phyloP scores from a whole-genome alignment of 2,113 vertebrate genomes.

The Gopherus flavomarginatus region DNA sequence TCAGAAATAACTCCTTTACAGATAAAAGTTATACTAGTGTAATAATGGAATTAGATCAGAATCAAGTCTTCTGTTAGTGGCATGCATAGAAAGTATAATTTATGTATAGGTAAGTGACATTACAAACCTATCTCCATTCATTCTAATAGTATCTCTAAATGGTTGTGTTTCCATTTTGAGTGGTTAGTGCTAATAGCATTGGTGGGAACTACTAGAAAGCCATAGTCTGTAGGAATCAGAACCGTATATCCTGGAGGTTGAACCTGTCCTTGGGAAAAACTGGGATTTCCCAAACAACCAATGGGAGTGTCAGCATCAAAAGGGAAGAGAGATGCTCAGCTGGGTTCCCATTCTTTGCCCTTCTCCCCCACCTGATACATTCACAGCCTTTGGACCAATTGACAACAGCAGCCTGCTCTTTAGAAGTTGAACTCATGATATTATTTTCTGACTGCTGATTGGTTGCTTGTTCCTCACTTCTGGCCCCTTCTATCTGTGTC shows the following conservation, averaged over 20 bases:
- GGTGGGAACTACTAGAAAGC: not conserved
- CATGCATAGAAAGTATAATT: not conserved
- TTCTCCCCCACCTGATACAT: not conserved
- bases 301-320: not conserved
- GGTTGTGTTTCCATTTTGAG: not conserved
- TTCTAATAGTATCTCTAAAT: not conserved
- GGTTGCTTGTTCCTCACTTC: not conserved
- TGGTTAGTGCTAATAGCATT: not conserved
- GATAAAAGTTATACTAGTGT: not conserved
- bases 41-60: not conserved
- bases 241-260: not conserved
- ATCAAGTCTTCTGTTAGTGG: not conserved
- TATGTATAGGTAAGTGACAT: not conserved
- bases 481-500: not conserved
- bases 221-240: not conserved
- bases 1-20: not conserved
- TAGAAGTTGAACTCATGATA: not conserved
- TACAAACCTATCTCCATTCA: not conserved
- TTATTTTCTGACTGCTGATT: not conserved
- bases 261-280: not conserved
- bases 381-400: not conserved
- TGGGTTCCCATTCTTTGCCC: not conserved
- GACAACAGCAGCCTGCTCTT: not conserved
- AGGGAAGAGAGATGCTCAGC: fast-evolving
- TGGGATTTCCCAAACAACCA: not conserved